phyloP scores from a whole-genome alignment of 2,888 invertebrate genomes.

The Drosophila phalerata region DNA sequence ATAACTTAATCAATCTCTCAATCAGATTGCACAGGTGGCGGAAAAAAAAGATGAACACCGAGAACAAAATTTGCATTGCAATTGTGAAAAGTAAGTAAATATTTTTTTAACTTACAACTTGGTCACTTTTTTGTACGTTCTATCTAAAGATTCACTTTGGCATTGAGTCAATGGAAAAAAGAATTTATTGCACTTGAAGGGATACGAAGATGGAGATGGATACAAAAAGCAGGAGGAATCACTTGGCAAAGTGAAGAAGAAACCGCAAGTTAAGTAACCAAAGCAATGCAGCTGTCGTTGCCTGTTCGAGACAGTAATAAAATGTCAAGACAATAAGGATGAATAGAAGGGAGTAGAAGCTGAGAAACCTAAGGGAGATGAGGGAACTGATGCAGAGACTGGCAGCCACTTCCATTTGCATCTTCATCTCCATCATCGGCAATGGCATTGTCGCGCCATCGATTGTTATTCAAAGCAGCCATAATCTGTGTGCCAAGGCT shows the following conservation, averaged over 20 bases:
- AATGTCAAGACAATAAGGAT: slow-evolving; percentile 62
- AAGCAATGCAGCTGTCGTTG: slow-evolving; percentile 37
- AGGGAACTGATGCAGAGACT: slow-evolving; percentile 3
- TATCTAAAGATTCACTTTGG: slow-evolving; percentile 66
- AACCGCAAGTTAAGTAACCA: slow-evolving; percentile 50
- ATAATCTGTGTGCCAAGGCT: slow-evolving; percentile 73
- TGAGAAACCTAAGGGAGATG: not conserved
- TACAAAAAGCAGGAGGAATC: slow-evolving; percentile 30
- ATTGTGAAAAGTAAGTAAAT: slow-evolving; percentile 6
- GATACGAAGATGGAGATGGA: not conserved
- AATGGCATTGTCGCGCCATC: slow-evolving; percentile 71
- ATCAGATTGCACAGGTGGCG: not conserved
- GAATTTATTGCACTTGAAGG: slow-evolving; percentile 53
- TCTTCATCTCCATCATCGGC: slow-evolving; percentile 62
- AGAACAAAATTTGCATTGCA: not conserved
- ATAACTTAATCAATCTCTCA: slow-evolving; percentile 44
- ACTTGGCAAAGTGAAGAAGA: slow-evolving; percentile 27
- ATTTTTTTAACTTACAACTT: slow-evolving; percentile 15
- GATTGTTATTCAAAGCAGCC: slow-evolving; percentile 80
- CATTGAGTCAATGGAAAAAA: slow-evolving; percentile 48
- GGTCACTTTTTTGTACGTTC: slow-evolving; percentile 23
- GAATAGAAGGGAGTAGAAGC: not conserved
- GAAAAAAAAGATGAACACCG: not conserved
- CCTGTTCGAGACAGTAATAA: slow-evolving; percentile 65
- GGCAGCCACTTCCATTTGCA: slow-evolving; percentile 52